Base-by-base conservation (phyloP, 2,888 invertebrate genomes). In the Stegophylla sp. region DNA sequence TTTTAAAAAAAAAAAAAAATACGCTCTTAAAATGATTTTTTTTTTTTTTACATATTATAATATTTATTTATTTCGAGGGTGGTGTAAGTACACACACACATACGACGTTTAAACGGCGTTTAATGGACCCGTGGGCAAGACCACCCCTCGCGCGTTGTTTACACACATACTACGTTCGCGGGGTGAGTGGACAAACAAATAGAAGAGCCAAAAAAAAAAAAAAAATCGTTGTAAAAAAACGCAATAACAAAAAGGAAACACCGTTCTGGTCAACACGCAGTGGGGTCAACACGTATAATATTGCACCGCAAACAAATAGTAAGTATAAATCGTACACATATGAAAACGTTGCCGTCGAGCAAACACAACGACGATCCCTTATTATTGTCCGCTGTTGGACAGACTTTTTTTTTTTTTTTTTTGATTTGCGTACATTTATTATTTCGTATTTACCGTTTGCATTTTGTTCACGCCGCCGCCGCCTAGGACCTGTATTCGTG, bases 141-240 rank as follows among this genome's bases (percentile, higher is more conserved):
- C 67, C 77, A 67, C 77, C 43, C 26, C n/a, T n/a, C n/a, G n/a
- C n/a, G n/a, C n/a, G 59, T 61, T 77, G 77, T 77, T 66, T 67
- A 48, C 67, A 59, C 59, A 28, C 34, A n/a, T 17, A 28, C 48
- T 20, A 56, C 51, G 26, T 7, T 61, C 48, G n/a, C 26, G 15
- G 64, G 10, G n/a, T 17, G 41, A n/a, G 17, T 20, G 64, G 45
- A 66, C 13, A 53, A 41, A 53, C 15, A 53, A 34, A 34, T 34
- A 10, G 34, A 9, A 51, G 43, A 63, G 23, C n/a, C n/a, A n/a
- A n/a, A n/a, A n/a, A n/a, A n/a, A n/a, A n/a, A 64, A 64, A 75
- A 76, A 74, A 76, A 34, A 26, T 23, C 13, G 5, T 23, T 9
- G 13, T 59, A 59, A 59, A 73, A 45, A 71, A 73, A 45, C 10